A percentile compares a stretch with the other conserved stretches of the same genome.
Evolutionary conservation across 2,113 vertebrate species (phyloP).

Genomic region (Myotis lucifugus): DNA sequence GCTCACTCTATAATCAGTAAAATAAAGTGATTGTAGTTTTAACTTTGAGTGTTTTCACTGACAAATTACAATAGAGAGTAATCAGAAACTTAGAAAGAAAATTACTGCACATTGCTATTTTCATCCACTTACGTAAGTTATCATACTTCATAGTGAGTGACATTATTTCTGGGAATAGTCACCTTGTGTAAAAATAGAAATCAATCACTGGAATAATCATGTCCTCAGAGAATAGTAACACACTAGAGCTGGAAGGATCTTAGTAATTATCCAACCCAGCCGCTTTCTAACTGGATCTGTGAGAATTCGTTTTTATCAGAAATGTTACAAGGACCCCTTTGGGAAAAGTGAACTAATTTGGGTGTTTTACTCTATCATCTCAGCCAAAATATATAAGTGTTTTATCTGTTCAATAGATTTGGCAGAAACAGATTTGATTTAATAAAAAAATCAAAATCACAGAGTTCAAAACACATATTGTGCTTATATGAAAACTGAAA

Average conservation of each 20-base stretch:
- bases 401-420: background rate
- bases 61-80: background rate
- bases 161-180: constrained; percentile 27
- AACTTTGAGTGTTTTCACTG: constrained; percentile 27
- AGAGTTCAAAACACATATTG: background rate
- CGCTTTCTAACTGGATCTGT: constrained; percentile 4
- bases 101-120: background rate
- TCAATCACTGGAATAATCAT: background rate
- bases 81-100: constrained; percentile 28
- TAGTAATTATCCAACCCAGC: background rate
- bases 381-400: background rate
- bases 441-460: background rate
- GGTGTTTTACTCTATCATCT: background rate
- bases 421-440: background rate
- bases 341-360: background rate
- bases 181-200: constrained; percentile 47
- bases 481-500: background rate
- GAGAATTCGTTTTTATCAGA: background rate
- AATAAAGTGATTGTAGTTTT: background rate
- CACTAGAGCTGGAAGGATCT: background rate
- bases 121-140: background rate
- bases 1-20: background rate
- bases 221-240: background rate
- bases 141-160: constrained; percentile 18
- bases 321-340: background rate